Evolutionary conservation across 2,888 invertebrate species (phyloP), one percentile per base, ranked within the genome.

Genomic region (Hemaris fuciformis): DNA sequence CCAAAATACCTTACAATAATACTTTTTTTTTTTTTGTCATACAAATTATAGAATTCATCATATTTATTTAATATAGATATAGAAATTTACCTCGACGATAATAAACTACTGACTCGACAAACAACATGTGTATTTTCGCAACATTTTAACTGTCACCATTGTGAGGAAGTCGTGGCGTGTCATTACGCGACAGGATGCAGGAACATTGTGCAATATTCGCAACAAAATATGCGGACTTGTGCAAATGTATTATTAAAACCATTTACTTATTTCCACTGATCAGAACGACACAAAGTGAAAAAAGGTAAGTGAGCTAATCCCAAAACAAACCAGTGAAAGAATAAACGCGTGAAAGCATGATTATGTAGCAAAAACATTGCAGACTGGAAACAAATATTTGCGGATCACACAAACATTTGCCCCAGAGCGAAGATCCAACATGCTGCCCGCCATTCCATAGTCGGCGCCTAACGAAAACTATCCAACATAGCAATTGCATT

Each of bases 131-230:
- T 23, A 31, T 22, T 38, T 13, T 22, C 41, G 57, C 23, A 41
- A 57, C 20, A 60, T 41, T 60, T 48, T 22, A 45, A 57, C 31
- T 61, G 8, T 23, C 23, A 31, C 22, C 57, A 38, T 38, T 38
- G 57, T 57, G 22, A 38, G 22, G 41, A 38, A 57, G 41, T n/a
- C 3, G 15, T 22, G 15, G 22, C 22, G 38, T 53, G 31, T 27
- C 25, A 53, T 53, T 53, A 53, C 31, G 18, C 74, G 75, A 74
- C 75, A 78, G 76, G 73, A 76, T 69, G 74, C 74, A 81, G 77
- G 79, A 80, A 77, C 74, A 69, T 66, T 73, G 66, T 71, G 75
- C 75, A 72, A 72, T 71, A 68, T 74, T 77, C 68, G 67, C 71
- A 67, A 70, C 70, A 67, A 71, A 71, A 72, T 66, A 68, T 27